A percentile compares a stretch with the other conserved stretches of the same genome.
Conservation (phyloP, 2,888 invertebrate genomes). For the Pegoplata infirma region DNA sequence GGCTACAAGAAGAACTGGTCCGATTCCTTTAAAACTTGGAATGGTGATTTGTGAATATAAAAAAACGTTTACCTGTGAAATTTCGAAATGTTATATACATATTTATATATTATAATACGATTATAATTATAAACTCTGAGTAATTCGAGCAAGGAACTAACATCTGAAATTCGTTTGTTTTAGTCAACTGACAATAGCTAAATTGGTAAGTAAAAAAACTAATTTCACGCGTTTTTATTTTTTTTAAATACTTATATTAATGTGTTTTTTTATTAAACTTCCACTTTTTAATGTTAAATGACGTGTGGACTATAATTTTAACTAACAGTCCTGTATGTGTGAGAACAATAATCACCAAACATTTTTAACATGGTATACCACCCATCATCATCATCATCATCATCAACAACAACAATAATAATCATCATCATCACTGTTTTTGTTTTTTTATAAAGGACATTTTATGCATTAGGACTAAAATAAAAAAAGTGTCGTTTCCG, state of each 20-base stretch:
- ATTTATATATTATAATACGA: too few species aligned
- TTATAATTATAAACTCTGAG: too few species aligned
- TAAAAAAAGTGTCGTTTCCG: constrained; percentile 49
- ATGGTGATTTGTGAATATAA: too few species aligned
- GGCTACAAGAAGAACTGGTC: too few species aligned
- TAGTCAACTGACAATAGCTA: too few species aligned
- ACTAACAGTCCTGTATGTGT: not conserved
- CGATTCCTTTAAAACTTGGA: too few species aligned
- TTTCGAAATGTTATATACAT: too few species aligned
- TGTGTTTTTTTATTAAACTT: not conserved
- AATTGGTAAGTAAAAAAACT: constrained; percentile 54
- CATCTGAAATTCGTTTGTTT: too few species aligned
- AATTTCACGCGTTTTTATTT: constrained; percentile 55
- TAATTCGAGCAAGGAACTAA: too few species aligned
- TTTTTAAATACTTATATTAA: constrained; percentile 23
- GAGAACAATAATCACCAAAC: not conserved
- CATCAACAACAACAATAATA: constrained; percentile 51
- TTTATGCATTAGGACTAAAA: constrained; percentile 48
- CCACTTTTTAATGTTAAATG: constrained; percentile 57
- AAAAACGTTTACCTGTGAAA: too few species aligned
- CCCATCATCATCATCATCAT: constrained; percentile 6
- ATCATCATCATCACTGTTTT: constrained; percentile 18
- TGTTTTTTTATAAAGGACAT: constrained; percentile 45
- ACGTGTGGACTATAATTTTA: constrained; percentile 56
- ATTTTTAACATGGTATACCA: constrained; percentile 5